Evolutionary conservation across 2,888 invertebrate genomes (phyloP), one percentile per base, ranked within the genome.

Genomic region (Syrphus vitripennis): DNA sequence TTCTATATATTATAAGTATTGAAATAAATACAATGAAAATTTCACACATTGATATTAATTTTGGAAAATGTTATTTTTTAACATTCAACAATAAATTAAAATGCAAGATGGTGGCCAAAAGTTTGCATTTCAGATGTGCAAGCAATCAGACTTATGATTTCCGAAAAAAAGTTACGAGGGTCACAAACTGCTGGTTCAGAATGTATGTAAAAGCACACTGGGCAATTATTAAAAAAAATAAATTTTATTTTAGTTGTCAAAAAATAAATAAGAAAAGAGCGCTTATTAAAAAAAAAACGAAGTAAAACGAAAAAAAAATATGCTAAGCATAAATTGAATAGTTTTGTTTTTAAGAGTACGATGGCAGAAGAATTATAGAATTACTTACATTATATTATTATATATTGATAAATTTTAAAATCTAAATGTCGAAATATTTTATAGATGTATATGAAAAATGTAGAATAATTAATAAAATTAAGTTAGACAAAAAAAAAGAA

Each of bases 391-490:
- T 12, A 9, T 14, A 37, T n/a, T 14, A 1, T 7, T 9, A 34
- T 7, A 59, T 21, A 29, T 59, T 21, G 14, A 42, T 26, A 40
- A 29, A 67, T 48, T 70, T 70, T 70, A 16, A 55, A 53, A 53
- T 81, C 84, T 76, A 76, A 65, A 45, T 82, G 82, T 77, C 72
- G 82, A 82, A 78, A 34, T 86, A 86, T 86, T 86, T 82, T 86
- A 78, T 82, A 78, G 57, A 76, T 45, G 6, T 19, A 10, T n/a
- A 45, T n/a, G 9, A 69, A 34, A 34, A 34, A 21, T 9, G 42
- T 45, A 45, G 50, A 65, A 67, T 48, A 59, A 74, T n/a, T 50
- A 59, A 10, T 37, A 61, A 40, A 61, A 65, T 9, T 72, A 83
- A 61, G 26, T 34, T 50, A 80, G 34, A 16, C 6, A 31, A 50